Conservation (phyloP, 2,113 vertebrate genomes). For the Rhinichthys klamathensis region DNA sequence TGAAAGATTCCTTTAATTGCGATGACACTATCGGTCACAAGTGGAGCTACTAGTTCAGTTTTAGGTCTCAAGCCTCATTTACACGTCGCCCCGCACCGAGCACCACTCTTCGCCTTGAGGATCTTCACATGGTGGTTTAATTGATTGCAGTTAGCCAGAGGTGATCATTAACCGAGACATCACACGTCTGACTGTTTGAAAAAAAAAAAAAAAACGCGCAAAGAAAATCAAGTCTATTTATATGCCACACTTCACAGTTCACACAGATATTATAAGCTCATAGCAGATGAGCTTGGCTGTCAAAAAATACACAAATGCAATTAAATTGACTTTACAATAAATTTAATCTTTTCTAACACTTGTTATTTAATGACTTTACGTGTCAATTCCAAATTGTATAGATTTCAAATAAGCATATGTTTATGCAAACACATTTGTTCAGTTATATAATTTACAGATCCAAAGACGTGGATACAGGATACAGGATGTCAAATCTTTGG, state of each 20-base stretch:
- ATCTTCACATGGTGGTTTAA: slow-evolving; percentile 68
- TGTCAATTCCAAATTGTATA: not conserved
- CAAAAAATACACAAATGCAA: not conserved
- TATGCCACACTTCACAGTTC: slow-evolving; percentile 31
- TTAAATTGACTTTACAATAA: not conserved
- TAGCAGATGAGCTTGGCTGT: slow-evolving; percentile 27
- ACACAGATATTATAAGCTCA: not conserved
- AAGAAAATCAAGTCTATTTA: slow-evolving; percentile 33
- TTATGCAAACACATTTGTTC: not conserved
- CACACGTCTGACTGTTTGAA: slow-evolving; percentile 15
- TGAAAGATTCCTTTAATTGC: slow-evolving; percentile 67
- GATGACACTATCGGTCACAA: slow-evolving; percentile 57
- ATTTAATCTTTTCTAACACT: not conserved
- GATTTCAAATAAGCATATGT: not conserved
- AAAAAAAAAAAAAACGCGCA: not conserved
- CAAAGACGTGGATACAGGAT: not conserved
- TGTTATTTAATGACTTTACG: not conserved
- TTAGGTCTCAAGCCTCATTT: slow-evolving; percentile 63
- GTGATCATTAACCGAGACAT: slow-evolving; percentile 67
- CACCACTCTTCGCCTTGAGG: slow-evolving; percentile 51
- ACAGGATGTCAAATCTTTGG: not conserved
- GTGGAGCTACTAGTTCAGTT: slow-evolving; percentile 50
- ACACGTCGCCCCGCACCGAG: slow-evolving; percentile 50
- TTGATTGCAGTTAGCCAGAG: slow-evolving; percentile 64
- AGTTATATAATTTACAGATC: not conserved